These are phyloP conservation scores for Timema podura DNA, from an alignment of 2,888 invertebrate genomes.

Conservation along the genomic window DNA sequence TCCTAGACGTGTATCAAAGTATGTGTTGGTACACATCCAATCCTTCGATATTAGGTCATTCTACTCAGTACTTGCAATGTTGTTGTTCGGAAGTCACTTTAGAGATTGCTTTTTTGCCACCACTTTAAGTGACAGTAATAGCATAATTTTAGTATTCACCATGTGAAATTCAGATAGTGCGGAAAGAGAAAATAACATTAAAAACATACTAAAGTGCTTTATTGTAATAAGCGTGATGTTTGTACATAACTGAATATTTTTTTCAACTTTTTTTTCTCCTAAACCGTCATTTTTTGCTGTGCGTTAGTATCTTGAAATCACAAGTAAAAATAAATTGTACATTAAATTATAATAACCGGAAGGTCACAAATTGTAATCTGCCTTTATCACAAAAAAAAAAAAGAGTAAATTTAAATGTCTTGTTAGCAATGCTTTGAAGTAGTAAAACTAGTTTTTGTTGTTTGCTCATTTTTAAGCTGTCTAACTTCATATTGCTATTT, in stretches of 20 bases:
- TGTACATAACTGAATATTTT: background rate
- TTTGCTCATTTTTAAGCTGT: constrained; percentile 32
- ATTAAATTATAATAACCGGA: constrained; percentile 16
- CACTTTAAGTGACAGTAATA: constrained; percentile 29
- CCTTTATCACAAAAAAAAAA: too few relatives aligned
- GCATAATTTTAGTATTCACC: constrained; percentile 32
- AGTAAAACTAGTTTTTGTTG: constrained; percentile 40
- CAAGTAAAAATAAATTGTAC: constrained; percentile 12
- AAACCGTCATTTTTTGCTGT: too few relatives aligned
- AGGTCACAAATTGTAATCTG: constrained; percentile 24
- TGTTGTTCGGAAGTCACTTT: background rate
- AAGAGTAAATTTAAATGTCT: constrained; percentile 34
- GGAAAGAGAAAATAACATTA: background rate
- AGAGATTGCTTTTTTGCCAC: constrained; percentile 27
- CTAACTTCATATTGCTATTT: too few relatives aligned
- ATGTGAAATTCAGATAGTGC: constrained; percentile 26
- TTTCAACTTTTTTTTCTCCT: too few relatives aligned
- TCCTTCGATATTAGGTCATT: too few relatives aligned
- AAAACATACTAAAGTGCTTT: constrained; percentile 27
- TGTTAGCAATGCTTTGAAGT: constrained; percentile 39
- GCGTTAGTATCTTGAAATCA: too few relatives aligned
- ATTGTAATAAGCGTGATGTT: constrained; percentile 16
- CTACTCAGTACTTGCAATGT: too few relatives aligned
- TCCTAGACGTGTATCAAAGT: too few relatives aligned
- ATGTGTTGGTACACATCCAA: too few relatives aligned